Base-by-base conservation (phyloP, 2,888 invertebrate genomes). In the Halictus quadricinctus region DNA sequence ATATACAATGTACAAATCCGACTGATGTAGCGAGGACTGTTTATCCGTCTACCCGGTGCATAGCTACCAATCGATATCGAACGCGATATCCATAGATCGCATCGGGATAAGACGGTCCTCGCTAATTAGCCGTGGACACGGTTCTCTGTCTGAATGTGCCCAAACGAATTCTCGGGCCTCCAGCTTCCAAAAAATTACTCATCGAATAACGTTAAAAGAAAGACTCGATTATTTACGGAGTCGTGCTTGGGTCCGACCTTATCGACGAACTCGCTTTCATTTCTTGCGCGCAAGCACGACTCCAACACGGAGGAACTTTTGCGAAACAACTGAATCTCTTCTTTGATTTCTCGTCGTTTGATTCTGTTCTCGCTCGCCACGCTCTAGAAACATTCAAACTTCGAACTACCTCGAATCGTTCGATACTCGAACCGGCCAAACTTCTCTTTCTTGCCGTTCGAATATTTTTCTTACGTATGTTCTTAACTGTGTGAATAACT, bases 1-100 rank as follows among this genome's bases (percentile, higher is more conserved):
- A 93, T 93, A 92, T 93, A 93, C 93, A 93, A 91, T 91, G 88
- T 93, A 93, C 92, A 92, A 93, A 92, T 77, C 64, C 48, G 36
- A 41, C 64, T 77, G 70, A 50, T 36, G 36, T 46, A 50, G 36
- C 77, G 80, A 75, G 79, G 81, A 76, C 13, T 41, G 29, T 29
- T 73, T 15, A 21, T 36, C 54, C 54, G 54, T 54, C 21, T 21
- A 21, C 18, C 21, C 21, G 54, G 36, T 36, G 54, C 12, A 12
- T 46, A 46, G 46, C 54, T 21, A 7, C 36, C 18, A 8, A 18
- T 8, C 46, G 46, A 46, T 46, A 46, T 46, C 46, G 10, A 13
- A 46, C 10, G 13, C 46, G 36, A 36, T 6, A 15, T 64, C 64
- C 64, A 25, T 15, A 13, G 29, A 64, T 64, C 29, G 64, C 29